Evolutionary conservation across 2,797 vertebrate genomes (phyloP).

Genomic region (Myotis planiceps): DNA sequence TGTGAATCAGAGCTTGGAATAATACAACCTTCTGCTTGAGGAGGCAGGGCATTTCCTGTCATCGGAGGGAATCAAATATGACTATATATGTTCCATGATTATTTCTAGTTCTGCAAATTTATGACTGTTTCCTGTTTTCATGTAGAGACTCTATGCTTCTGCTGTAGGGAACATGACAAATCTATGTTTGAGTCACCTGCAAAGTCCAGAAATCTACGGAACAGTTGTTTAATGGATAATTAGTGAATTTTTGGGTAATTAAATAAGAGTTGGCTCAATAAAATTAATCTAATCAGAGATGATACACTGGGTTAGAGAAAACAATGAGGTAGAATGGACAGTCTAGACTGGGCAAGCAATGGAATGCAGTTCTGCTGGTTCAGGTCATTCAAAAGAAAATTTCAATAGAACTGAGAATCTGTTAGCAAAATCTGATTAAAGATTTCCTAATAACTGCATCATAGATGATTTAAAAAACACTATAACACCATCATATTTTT

Average conservation of each 20-base stretch:
- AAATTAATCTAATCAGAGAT: slow-evolving; percentile 55
- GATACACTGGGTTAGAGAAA: slow-evolving; percentile 8
- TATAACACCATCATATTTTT: not conserved
- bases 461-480: not conserved
- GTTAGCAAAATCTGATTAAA: not conserved
- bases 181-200: not conserved
- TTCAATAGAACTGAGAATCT: slow-evolving; percentile 13
- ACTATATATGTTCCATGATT: not conserved
- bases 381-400: not conserved
- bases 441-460: not conserved
- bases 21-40: not conserved
- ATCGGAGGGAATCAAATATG: not conserved
- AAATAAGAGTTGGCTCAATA: slow-evolving; percentile 45
- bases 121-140: not conserved
- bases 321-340: not conserved
- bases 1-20: not conserved
- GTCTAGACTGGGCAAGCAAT: slow-evolving; percentile 35
- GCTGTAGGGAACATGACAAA: not conserved
- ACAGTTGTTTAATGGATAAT: slow-evolving; percentile 47
- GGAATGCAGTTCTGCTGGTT: slow-evolving; percentile 14
- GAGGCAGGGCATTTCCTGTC: not conserved
- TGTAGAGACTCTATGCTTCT: not conserved
- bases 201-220: slow-evolving; percentile 30
- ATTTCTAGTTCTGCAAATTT: not conserved
- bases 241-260: slow-evolving; percentile 47